These are phyloP conservation scores for Brachyhypopomus gauderio DNA, from an alignment of 2,113 vertebrate species.

Conservation along the genomic window DNA sequence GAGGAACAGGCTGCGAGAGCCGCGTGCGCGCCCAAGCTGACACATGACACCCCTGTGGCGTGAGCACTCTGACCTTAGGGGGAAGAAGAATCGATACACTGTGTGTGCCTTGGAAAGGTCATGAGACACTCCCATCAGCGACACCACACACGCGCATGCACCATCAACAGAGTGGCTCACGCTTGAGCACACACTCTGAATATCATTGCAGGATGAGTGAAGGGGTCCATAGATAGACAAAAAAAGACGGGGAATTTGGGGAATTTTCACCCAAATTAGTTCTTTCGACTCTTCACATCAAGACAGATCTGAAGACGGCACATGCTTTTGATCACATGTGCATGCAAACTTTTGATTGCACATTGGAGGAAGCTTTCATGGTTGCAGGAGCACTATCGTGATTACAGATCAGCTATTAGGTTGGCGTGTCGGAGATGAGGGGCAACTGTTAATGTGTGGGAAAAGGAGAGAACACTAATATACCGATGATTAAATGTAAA, in stretches of 20 bases:
- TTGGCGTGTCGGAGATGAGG: background rate
- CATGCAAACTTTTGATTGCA: background rate
- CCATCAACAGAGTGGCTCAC: slow-evolving; percentile 19
- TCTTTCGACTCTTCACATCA: background rate
- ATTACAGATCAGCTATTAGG: background rate
- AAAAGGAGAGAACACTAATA: background rate
- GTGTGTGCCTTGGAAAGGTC: slow-evolving; percentile 41
- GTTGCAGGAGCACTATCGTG: background rate
- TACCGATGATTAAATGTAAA: background rate
- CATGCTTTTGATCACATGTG: background rate
- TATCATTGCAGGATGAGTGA: background rate
- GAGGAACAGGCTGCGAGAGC: no score
- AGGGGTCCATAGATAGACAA: background rate
- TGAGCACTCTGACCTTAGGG: slow-evolving; percentile 44
- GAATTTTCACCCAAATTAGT: no score
- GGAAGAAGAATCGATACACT: slow-evolving; percentile 41
- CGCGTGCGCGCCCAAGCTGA: background rate
- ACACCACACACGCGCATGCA: background rate
- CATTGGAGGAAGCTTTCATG: background rate
- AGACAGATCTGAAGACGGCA: background rate
- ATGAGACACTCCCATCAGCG: slow-evolving; percentile 21
- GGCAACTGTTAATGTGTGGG: background rate
- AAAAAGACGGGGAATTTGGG: background rate
- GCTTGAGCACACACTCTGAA: slow-evolving; percentile 3
- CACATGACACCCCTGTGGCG: slow-evolving; percentile 1